Base-by-base conservation (phyloP, 2,797 vertebrate genomes). In the Salmo trutta region DNA sequence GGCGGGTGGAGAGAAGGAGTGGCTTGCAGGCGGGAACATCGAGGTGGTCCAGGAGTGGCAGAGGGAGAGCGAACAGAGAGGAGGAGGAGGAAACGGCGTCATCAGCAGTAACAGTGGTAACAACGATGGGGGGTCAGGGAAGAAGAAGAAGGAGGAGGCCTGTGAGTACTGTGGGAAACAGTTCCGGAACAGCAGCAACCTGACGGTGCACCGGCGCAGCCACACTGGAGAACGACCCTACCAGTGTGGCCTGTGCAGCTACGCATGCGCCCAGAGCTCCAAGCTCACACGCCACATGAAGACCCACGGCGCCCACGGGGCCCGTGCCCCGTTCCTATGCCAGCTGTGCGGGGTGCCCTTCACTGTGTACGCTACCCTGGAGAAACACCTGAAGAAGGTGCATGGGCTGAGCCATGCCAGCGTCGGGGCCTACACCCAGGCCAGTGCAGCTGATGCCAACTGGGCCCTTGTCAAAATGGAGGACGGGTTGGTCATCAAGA, bases 201-300 rank as follows among this genome's bases (percentile, higher is more conserved):
- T 96, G 85, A 95, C 94, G 0, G 90, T 93, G 76, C 87, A 91
- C 84, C 93, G 94, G 0, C 93, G 96, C 76, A 96, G 95, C 8
- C 96, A 97, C 92, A 97, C 96, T 0, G 96, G 96, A 0, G 96
- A 97, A 67, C 91, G 96, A n/a, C 96, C 96, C 0, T 97, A 97
- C 68, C 88, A 93, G 79, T 96, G 96, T 0, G 93, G 94, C 81
- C 93, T 96, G 64, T 97, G 96, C 85, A 92, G 91, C 86, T 97
- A 96, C 0, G 94, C 96, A 82, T 97, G 96, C 0, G 95, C 96
- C 0, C 96, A 97, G 91, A 96, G 95, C 80, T 96, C 96, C 75
- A 96, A 96, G 82, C 82, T 97, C 7, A 97, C 95, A 0, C 94
- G 96, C 47, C 96, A 97, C 90, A 96, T 96, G 95, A 96, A 96